Evolutionary conservation across 2,888 invertebrate species (phyloP), one percentile per base, ranked within the genome.

Genomic region (Sphinx pinastri): DNA sequence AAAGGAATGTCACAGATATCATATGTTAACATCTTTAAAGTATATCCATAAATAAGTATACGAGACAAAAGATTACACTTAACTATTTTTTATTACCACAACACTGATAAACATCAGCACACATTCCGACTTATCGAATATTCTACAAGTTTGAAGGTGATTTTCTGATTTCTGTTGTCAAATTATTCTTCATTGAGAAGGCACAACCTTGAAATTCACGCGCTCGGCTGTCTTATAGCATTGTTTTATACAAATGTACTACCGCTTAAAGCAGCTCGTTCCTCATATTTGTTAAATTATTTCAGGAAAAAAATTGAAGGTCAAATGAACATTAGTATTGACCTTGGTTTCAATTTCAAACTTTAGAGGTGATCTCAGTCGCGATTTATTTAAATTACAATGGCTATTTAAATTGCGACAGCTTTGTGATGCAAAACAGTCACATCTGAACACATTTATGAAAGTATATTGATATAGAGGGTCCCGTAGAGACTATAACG

Each of bases 381-480:
- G 80, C 80, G 83, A 84, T 83, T 86, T 85, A 84, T 90, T 88
- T 88, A 84, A 88, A 90, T 90, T 80, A 89, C 88, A 90, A 89
- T 87, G 79, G 83, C 80, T 87, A 85, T 69, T 45, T 69, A 63
- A 69, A 63, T 52, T 63, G 54, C 45, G 54, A 19, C 45, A 45
- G 52, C 54, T 69, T 54, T 85, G 84, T 86, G 74, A 87, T 86
- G 85, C 79, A 79, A 85, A 86, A 81, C 76, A 73, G 79, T 72
- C 76, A 79, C 80, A 82, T 78, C 78, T 83, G 79, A 82, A 81
- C 77, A 80, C 81, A 84, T 76, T 80, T 74, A 79, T 79, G 74
- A 72, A 60, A 49, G 49, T 49, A 49, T 74, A 68, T 71, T 45
- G 49, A n/a, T 49, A 54, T n/a, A 57, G 13, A 31, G 58, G 63